These are phyloP conservation scores for Rhamnusium bicolor DNA, from an alignment of 2,888 invertebrate species.

Conservation along the genomic window DNA sequence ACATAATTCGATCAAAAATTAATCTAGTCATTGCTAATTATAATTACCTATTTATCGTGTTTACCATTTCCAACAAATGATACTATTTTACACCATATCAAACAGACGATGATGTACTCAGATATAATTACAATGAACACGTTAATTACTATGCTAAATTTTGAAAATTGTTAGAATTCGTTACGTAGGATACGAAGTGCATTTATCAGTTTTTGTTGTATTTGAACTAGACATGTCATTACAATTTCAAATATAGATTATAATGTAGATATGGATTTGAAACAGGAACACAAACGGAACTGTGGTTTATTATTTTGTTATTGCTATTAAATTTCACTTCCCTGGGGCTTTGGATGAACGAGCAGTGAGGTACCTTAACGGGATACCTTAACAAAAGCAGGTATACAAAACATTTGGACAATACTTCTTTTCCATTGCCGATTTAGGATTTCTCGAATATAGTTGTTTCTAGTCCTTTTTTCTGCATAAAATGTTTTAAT, in stretches of 20 bases:
- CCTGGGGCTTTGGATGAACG: background rate
- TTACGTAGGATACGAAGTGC: background rate
- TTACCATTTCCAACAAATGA: background rate
- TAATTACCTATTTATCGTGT: background rate
- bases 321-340: background rate
- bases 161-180: background rate
- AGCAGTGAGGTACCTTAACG: background rate
- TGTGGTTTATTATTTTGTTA: background rate
- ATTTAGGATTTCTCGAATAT: no score
- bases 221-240: background rate
- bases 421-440: no score
- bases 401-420: no score
- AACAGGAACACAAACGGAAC: background rate
- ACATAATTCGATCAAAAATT: no score
- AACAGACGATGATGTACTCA: background rate
- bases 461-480: no score
- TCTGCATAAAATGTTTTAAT: no score
- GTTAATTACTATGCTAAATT: background rate
- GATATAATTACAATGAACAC: background rate
- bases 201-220: background rate
- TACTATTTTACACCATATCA: background rate
- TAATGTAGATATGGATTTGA: background rate
- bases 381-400: no score
- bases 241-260: background rate
- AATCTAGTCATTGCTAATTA: background rate